Percentiles rank a stretch among this genome's conserved stretches.
These are phyloP conservation scores for Otocyon megalotis DNA, from an alignment of 2,113 vertebrate species.

Conservation along the genomic window DNA sequence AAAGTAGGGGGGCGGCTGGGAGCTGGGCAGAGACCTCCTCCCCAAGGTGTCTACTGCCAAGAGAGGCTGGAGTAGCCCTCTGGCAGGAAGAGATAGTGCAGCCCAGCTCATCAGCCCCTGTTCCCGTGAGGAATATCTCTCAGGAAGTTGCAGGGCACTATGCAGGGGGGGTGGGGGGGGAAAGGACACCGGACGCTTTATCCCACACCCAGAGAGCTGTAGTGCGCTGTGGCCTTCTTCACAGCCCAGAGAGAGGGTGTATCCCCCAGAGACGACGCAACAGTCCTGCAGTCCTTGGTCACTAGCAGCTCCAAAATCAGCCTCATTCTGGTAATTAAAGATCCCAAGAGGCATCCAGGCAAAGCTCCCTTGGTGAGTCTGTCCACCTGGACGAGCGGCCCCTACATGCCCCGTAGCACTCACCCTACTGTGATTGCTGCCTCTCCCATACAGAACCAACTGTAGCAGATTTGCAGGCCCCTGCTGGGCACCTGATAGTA, in stretches of 20 bases:
- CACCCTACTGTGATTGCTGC: accelerated
- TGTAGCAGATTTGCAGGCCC: not conserved
- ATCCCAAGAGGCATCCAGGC: not conserved
- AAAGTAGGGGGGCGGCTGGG: not conserved
- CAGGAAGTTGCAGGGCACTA: not conserved
- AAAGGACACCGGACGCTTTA: not conserved
- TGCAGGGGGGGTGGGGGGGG: too few species aligned
- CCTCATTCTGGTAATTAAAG: not conserved
- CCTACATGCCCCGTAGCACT: accelerated
- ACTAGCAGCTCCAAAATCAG: not conserved
- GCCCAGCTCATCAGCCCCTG: not conserved
- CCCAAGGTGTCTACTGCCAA: not conserved
- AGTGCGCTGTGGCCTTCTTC: not conserved
- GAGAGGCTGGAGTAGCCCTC: too few species aligned
- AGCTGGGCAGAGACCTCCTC: not conserved
- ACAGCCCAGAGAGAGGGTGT: accelerated
- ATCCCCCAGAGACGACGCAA: not conserved
- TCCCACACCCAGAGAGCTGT: not conserved
- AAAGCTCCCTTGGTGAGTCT: not conserved
- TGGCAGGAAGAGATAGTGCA: not conserved
- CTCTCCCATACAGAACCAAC: not conserved
- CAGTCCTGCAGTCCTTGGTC: not conserved
- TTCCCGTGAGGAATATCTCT: not conserved
- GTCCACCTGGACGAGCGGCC: accelerated
- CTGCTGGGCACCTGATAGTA: accelerated